phyloP scores from a whole-genome alignment of 2,797 vertebrate species.

The Salmo trutta region DNA sequence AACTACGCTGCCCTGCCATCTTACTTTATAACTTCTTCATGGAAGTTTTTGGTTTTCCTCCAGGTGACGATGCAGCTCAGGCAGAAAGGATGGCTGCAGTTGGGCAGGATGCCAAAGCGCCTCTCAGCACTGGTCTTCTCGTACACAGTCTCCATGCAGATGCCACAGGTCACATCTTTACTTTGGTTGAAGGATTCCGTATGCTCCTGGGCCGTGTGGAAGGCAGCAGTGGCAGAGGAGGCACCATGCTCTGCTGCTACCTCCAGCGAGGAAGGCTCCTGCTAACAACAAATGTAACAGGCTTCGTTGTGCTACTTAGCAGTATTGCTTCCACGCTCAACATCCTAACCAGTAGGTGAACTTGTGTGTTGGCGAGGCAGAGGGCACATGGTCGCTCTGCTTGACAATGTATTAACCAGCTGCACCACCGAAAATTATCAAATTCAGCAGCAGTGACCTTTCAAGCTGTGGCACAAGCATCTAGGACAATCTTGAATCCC shows the following conservation, averaged over 20 bases:
- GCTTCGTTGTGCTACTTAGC: neutral
- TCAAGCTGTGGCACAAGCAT: too few relatives aligned
- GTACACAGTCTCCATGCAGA: slow-evolving; percentile 92
- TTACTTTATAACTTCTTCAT: slow-evolving; percentile 81
- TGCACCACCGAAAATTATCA: too few relatives aligned
- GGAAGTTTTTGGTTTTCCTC: slow-evolving; percentile 82
- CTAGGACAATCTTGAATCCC: too few relatives aligned
- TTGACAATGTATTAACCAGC: too few relatives aligned
- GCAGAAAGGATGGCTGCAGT: slow-evolving; percentile 86
- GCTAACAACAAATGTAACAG: neutral
- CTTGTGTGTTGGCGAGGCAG: too few relatives aligned
- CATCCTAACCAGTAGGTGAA: neutral
- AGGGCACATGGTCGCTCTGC: neutral
- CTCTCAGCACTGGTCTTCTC: slow-evolving; percentile 72
- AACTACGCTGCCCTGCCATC: slow-evolving; percentile 3
- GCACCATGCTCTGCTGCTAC: slow-evolving; percentile 30
- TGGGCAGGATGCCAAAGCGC: slow-evolving; percentile 88
- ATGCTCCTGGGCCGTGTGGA: slow-evolving; percentile 15
- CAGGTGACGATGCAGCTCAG: slow-evolving; percentile 86
- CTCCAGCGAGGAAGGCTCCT: slow-evolving; percentile 41
- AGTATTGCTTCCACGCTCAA: neutral
- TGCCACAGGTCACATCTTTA: slow-evolving; percentile 82
- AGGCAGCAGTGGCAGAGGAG: slow-evolving; percentile 38
- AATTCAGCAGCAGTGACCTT: too few relatives aligned
- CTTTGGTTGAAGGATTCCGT: slow-evolving; percentile 66